phyloP scores from a whole-genome alignment of 2,797 vertebrate genomes.

The Sebastes miniatus region DNA sequence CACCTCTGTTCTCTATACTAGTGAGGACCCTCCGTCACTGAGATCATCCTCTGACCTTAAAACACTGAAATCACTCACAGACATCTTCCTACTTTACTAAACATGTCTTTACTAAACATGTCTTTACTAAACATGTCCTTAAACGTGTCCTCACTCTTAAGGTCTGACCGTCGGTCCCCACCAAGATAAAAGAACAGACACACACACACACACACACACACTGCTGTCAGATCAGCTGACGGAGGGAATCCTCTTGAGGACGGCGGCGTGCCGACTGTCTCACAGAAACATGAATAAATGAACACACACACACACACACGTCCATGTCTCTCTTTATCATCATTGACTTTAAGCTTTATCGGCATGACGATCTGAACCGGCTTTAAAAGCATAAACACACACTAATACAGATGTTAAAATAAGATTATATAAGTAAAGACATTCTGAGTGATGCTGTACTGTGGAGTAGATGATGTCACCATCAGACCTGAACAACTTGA shows the following conservation, averaged over 20 bases:
- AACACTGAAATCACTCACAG: not conserved
- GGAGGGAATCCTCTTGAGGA: conserved; percentile 16
- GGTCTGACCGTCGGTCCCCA: not conserved
- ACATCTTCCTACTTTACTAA: too few species aligned
- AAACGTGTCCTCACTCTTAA: not conserved
- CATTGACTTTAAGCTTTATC: conserved; percentile 10
- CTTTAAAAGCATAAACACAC: not conserved
- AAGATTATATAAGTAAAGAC: not conserved
- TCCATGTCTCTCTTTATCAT: conserved; percentile 9
- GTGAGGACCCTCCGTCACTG: not conserved
- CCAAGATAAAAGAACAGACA: not conserved
- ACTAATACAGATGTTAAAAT: not conserved
- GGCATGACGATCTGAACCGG: not conserved
- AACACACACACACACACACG: not conserved
- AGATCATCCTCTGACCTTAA: not conserved
- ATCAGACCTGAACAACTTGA: too few species aligned
- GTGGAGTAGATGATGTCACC: too few species aligned
- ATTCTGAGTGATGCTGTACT: not conserved
- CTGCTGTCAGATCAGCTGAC: conserved; percentile 8
- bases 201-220: not conserved
- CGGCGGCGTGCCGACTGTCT: not conserved
- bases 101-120: too few species aligned
- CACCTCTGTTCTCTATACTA: not conserved
- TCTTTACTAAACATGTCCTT: not conserved
- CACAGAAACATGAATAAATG: conserved; percentile 11